Evolutionary conservation across 2,797 vertebrate species (phyloP), one percentile per base, ranked within the genome.

Genomic region (Stomatorhinus walkeri): DNA sequence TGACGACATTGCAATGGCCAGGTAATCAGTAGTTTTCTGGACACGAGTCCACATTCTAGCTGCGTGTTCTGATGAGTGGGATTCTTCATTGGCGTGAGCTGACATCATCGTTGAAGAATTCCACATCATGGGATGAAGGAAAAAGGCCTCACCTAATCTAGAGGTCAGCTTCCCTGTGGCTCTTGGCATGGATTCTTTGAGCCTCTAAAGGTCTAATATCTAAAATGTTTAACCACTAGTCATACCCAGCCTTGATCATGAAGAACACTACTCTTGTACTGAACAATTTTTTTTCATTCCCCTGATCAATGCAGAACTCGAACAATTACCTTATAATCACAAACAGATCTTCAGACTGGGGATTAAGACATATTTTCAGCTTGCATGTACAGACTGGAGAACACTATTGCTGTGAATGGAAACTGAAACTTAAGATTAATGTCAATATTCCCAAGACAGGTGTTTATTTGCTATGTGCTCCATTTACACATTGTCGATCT

Each of bases 401-500:
- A 61, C 32, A 28, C 52, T 43, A 28, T 24, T 85, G 49, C 84
- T 54, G 49, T 52, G 49, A 87, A 87, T 40, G 52, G 85, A 87
- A 87, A 87, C 49, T 19, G 32, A 87, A 32, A 54, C 28, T 56
- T 40, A 87, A 54, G 22, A 19, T 87, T 8, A 22, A 28, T n/a
- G 49, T 54, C 85, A 59, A n/a, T 43, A 87, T 40, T 54, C 49
- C 19, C 52, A 12, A 43, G 24, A 36, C 85, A 36, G 85, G 24
- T 87, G 24, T 54, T 36, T n/a, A 87, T 56, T 59, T 51, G 81
- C 22, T 8, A 14, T 12, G 6, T 87, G 85, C 8, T 36, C 16
- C 2, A 52, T n/a, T 54, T 85, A 40, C 28, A 89, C 68, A 88
- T 88, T 87, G 92, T 91, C 88, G 48, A 86, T 83, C 89, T 22